Base-by-base conservation (phyloP, 2,797 vertebrate species). In the Gobionotothen gibberifrons region DNA sequence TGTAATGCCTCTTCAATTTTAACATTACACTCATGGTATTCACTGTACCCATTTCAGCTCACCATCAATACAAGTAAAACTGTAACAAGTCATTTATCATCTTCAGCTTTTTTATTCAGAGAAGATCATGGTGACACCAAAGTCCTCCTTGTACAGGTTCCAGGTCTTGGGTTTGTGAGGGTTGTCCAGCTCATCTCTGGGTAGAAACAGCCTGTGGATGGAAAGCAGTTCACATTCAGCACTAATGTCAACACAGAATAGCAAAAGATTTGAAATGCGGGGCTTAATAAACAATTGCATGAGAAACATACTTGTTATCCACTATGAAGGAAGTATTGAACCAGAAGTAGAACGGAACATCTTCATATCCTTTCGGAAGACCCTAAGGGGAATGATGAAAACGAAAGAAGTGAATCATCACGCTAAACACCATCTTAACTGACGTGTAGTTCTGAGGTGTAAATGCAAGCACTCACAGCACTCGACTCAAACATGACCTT, bases 301-400 rank as follows among this genome's bases (percentile, higher is more conserved):
- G 3, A 3, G 1, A 71, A 68, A 69, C 94, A 26, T 94, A 99
- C 98, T 94, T 97, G 87, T 97, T 93, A 26, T 96, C 92, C 55
- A 92, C 89, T 88, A 98, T 83, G 78, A 99, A 99, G 44, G 96
- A 95, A 29, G 97, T 98, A 70, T 99, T 96, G 89, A 99, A 99
- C 96, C 97, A 99, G 85, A 99, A 99, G 90, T 96, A 99, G 89
- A 99, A 99, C 0, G 97, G 93, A 66, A 97, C 99, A 78, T 95
- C 93, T 75, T 99, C 97, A 39, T 99, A 98, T 73, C 96, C 96
- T 82, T 96, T 98, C 0, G 97, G 96, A 70, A 99, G 93, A 82
- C 92, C 93, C 98, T 99, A 70, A 63, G 70, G 5, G 58, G 59
- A 19, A 62, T 7, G 19, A 17, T 2, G 1, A 49, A 46, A 69